phyloP scores from a whole-genome alignment of 2,797 vertebrate genomes.

The Gobionotothen gibberifrons region DNA sequence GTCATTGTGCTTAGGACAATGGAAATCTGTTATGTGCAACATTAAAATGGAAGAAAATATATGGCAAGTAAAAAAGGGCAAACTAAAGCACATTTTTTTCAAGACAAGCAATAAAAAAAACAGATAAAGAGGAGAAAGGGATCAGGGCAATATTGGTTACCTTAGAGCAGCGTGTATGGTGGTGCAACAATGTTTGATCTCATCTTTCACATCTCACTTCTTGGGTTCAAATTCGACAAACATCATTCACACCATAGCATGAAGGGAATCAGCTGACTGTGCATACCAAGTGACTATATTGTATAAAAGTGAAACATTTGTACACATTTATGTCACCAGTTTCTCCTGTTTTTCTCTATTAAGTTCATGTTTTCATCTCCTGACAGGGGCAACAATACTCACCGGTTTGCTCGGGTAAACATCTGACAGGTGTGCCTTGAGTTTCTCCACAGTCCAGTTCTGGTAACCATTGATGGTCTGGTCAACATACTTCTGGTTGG shows the following conservation, averaged over 20 bases:
- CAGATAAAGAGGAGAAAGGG: no score
- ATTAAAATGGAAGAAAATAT: no score
- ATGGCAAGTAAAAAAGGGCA: no score
- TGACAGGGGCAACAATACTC: constrained; percentile 66
- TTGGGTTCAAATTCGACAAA: neutral
- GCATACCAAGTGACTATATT: neutral
- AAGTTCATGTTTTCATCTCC: neutral
- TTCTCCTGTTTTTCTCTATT: neutral
- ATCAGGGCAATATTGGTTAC: no score
- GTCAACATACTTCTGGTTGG: constrained; percentile 96
- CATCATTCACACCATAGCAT: neutral
- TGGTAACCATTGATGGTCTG: constrained; percentile 93
- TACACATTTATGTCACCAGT: neutral
- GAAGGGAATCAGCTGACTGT: neutral
- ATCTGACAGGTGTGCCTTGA: constrained; percentile 91
- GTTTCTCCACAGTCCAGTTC: constrained; percentile 94
- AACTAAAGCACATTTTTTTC: no score
- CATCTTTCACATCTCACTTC: neutral
- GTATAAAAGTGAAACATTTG: neutral
- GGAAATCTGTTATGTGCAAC: no score
- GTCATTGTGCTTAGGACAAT: no score
- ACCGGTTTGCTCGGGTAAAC: constrained; percentile 96
- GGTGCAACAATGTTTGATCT: neutral
- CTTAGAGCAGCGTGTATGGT: no score
- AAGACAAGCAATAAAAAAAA: no score